A percentile compares a stretch with the other conserved stretches of the same genome.
These are phyloP conservation scores for Artemia franciscana DNA, from an alignment of 1,140 invertebrate species.

Conservation along the genomic window DNA sequence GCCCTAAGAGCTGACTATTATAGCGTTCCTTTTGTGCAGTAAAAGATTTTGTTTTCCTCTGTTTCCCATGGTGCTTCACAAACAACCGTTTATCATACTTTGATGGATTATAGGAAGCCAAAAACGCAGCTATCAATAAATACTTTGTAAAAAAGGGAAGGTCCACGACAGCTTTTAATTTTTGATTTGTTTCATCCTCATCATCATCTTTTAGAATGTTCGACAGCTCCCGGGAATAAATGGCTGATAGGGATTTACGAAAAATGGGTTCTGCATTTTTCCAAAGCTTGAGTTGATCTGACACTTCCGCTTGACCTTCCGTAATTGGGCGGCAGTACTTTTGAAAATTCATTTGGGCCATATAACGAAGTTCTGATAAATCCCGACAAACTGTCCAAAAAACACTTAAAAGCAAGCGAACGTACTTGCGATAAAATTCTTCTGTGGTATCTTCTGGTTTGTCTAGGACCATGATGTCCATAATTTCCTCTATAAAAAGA, in stretches of 20 bases:
- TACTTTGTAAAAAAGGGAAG: constrained; percentile 71
- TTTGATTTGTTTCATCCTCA: too few relatives aligned
- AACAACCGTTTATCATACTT: constrained; percentile 62
- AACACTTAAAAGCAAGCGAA: constrained; percentile 51
- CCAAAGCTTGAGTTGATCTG: constrained; percentile 44
- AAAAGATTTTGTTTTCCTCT: constrained; percentile 30
- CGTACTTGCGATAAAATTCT: constrained; percentile 42
- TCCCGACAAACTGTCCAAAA: constrained; percentile 57
- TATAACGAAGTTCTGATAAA: constrained; percentile 38
- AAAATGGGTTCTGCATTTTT: constrained; percentile 45
- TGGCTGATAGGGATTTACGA: constrained; percentile 41
- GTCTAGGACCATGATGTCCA: constrained; percentile 34
- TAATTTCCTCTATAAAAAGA: constrained; percentile 32
- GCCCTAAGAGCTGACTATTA: constrained; percentile 29
- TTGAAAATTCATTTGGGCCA: constrained; percentile 28
- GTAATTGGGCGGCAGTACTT: constrained; percentile 51
- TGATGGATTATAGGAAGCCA: constrained; percentile 69
- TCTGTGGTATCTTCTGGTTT: constrained; percentile 24
- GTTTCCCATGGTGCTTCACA: constrained; percentile 36
- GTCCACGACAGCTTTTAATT: constrained; percentile 28
- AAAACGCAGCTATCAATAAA: constrained; percentile 60
- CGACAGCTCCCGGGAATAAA: constrained; percentile 59
- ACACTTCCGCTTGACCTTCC: constrained; percentile 25
- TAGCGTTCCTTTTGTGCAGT: constrained; percentile 26
- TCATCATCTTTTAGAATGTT: too few relatives aligned